These are phyloP conservation scores for Oceanites oceanicus DNA, from an alignment of 2,113 vertebrate genomes.

Conservation along the genomic window DNA sequence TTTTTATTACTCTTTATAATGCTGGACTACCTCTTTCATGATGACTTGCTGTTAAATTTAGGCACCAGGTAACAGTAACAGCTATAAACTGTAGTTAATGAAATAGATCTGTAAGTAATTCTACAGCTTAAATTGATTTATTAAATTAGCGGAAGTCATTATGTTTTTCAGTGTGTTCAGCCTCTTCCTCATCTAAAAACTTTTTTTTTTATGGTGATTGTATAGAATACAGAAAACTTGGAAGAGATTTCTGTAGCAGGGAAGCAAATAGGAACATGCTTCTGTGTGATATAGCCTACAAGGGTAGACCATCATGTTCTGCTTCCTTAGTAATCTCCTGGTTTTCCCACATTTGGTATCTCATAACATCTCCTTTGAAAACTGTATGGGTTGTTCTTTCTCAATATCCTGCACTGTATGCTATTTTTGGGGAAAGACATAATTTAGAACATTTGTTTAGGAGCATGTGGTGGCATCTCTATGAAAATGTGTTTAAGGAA, in stretches of 20 bases:
- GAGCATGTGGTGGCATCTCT: not conserved
- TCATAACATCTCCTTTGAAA: not conserved
- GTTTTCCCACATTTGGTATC: not conserved
- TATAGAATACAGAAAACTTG: not conserved
- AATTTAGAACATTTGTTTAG: not conserved
- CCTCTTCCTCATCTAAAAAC: not conserved
- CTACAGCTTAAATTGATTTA: not conserved
- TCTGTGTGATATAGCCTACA: not conserved
- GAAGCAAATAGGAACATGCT: not conserved
- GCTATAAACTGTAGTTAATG: not conserved
- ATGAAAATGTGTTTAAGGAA: not conserved
- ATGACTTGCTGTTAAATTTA: not conserved
- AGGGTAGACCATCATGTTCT: not conserved
- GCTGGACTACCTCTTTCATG: not conserved
- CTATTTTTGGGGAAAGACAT: not conserved
- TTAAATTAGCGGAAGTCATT: not conserved
- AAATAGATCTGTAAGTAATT: not conserved
- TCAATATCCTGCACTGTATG: not conserved
- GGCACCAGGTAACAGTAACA: not conserved
- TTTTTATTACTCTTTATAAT: not conserved
- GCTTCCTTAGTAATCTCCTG: not conserved
- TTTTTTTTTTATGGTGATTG: not conserved
- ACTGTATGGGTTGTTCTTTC: not conserved
- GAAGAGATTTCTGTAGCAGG: not conserved
- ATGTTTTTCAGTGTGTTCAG: not conserved